These are phyloP conservation scores for Melanotaenia duboulayi DNA, from an alignment of 2,113 vertebrate species.

Conservation along the genomic window DNA sequence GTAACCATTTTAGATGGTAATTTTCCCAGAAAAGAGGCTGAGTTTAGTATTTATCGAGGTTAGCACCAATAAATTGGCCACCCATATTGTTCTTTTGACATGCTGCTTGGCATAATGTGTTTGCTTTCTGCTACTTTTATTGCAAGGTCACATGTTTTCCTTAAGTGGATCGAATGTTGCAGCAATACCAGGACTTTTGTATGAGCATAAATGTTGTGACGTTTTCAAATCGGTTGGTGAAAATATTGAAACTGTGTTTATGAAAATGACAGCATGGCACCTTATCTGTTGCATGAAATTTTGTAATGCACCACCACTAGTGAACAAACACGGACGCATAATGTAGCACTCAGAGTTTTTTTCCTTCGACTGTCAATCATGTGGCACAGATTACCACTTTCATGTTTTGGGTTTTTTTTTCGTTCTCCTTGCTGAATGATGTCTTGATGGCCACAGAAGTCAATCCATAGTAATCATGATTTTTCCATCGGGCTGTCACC, in stretches of 20 bases:
- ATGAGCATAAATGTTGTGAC: not conserved
- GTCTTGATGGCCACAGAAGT: conserved; percentile 41
- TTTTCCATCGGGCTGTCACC: conserved; percentile 46
- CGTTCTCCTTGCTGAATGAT: conserved; percentile 2
- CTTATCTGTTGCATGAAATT: conserved; percentile 2
- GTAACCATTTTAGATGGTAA: conserved; percentile 39
- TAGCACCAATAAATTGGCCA: conserved; percentile 42
- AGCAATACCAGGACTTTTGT: conserved; percentile 7
- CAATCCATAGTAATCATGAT: conserved; percentile 38
- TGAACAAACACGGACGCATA: not conserved
- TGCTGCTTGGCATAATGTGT: conserved; percentile 38
- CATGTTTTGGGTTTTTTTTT: not conserved
- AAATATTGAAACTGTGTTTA: conserved; percentile 11
- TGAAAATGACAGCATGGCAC: not conserved
- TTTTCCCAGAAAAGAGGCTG: conserved; percentile 12
- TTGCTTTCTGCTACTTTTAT: conserved; percentile 27
- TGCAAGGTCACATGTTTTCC: conserved; percentile 12
- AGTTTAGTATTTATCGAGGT: conserved; percentile 28
- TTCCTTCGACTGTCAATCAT: conserved; percentile 6
- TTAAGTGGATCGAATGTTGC: conserved; percentile 28
- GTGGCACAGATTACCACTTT: conserved; percentile 8
- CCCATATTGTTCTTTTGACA: conserved; percentile 44
- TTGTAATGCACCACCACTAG: not conserved
- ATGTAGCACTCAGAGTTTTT: not conserved
- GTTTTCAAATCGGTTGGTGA: not conserved